phyloP scores from a whole-genome alignment of 1,140 invertebrate species.

The Leptestheria dahalacensis region DNA sequence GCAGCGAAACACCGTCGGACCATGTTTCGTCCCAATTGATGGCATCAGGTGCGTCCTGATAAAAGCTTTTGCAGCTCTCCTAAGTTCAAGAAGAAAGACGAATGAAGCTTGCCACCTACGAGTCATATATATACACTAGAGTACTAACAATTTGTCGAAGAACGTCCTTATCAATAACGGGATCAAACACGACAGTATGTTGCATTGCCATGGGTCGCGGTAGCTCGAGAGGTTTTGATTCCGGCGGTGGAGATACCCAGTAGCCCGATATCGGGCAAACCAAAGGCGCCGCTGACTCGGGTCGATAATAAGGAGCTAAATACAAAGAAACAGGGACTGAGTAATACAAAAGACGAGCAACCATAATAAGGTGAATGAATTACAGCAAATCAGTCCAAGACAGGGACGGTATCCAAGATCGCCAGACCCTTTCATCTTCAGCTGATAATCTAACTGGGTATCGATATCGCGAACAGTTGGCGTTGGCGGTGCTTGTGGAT shows the following conservation, averaged over 20 bases:
- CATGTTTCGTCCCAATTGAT: slow-evolving; percentile 62
- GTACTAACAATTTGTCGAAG: slow-evolving; percentile 68
- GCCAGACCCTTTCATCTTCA: slow-evolving; percentile 76
- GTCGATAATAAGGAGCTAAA: slow-evolving; percentile 71
- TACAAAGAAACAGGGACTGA: slow-evolving; percentile 20
- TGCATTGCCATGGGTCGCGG: slow-evolving; percentile 76
- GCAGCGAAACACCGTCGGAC: slow-evolving; percentile 51
- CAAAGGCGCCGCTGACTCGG: slow-evolving; percentile 58
- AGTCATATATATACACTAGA: too few relatives aligned
- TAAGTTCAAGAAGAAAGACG: slow-evolving; percentile 32
- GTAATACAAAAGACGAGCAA: slow-evolving; percentile 2
- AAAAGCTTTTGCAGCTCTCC: slow-evolving; percentile 70
- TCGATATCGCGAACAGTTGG: slow-evolving; percentile 81
- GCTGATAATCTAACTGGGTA: slow-evolving; percentile 84
- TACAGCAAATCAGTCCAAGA: slow-evolving; percentile 82
- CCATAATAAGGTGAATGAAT: slow-evolving; percentile 25
- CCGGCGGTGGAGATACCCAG: slow-evolving; percentile 87
- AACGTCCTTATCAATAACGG: slow-evolving; percentile 60
- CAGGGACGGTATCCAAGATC: slow-evolving; percentile 83
- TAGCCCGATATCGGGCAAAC: slow-evolving; percentile 52
- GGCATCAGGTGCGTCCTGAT: slow-evolving; percentile 55
- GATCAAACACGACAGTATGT: slow-evolving; percentile 66
- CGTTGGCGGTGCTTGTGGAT: slow-evolving; percentile 70
- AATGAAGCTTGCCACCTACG: too few relatives aligned
- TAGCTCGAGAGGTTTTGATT: slow-evolving; percentile 77